Evolutionary conservation across 1,140 invertebrate species (phyloP), one percentile per base, ranked within the genome.

Genomic region (Triops cancriformis): DNA sequence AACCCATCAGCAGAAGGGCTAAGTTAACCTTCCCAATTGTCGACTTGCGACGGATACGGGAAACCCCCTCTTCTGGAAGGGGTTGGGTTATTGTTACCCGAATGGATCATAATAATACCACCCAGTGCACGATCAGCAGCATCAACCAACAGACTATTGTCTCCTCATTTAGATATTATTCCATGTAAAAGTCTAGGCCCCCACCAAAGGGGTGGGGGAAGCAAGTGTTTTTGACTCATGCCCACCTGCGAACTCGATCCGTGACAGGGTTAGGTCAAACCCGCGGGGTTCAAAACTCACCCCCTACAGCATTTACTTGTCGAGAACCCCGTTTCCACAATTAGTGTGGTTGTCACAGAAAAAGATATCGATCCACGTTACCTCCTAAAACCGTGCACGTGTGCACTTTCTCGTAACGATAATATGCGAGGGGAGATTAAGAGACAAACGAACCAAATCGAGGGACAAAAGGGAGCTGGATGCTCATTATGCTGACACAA

Each of bases 151-250:
- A 64, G 4, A 64, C 51, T 64, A 64, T 64, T 64, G 51, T 64
- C 51, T 64, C 51, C 51, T 64, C 51, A 64, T 64, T 64, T 64
- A 64, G 51, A 64, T 64, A 64, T 64, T 64, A 64, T 64, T 64
- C 51, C 23, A 64, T 23, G n/a, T 64, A n/a, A 64, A 64, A 18
- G 51, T 64, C 51, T 23, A 64, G 51, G 14, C 51, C n/a, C 51
- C 1, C 5, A 23, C n/a, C n/a, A 64, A 64, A 64, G n/a, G 51
- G 51, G 51, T n/a, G 51, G 18, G 14, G 14, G 14, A 9, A 18
- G 51, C 51, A 64, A 64, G 51, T 64, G 51, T 64, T 64, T 64
- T 64, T 64, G 51, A 64, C 51, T 64, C 51, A 64, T 64, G 51
- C 51, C 51, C 51, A 64, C 51, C 51, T 64, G 51, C 51, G 18